A percentile compares a stretch with the other conserved stretches of the same genome.
Conservation (phyloP, 2,113 vertebrate species). For the Saimiri boliviensis region DNA sequence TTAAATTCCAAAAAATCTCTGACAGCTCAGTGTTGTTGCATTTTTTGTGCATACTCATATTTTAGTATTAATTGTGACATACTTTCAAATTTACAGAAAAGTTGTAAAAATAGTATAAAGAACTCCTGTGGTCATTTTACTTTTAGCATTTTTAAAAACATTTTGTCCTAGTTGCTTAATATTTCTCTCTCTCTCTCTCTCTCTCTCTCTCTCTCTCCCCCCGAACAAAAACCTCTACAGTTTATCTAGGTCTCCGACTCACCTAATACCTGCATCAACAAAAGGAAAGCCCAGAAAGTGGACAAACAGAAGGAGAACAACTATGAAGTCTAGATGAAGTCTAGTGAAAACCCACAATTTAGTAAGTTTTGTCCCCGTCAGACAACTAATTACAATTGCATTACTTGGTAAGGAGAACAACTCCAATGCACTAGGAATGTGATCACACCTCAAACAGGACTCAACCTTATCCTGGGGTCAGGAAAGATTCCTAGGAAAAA, state of each 20-base stretch:
- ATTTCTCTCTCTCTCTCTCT: neutral
- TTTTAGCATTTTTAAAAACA: neutral
- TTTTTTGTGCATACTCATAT: neutral
- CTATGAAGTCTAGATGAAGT: neutral
- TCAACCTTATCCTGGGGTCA: no score
- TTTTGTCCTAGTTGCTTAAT: neutral
- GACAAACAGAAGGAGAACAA: neutral
- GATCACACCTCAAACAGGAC: neutral
- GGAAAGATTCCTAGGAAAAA: neutral
- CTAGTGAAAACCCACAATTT: neutral
- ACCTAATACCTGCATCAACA: neutral
- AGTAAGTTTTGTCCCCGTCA: neutral
- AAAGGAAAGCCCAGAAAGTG: neutral
- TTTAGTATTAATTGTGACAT: neutral
- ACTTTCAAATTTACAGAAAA: neutral
- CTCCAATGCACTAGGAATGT: neutral
- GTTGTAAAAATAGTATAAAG: neutral
- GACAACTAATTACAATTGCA: neutral
- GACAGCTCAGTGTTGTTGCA: neutral
- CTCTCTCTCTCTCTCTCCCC: no score
- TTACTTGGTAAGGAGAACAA: neutral
- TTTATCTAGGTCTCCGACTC: neutral
- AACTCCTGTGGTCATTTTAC: neutral
- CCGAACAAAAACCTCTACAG: accelerated
- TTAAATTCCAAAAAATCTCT: neutral